Base-by-base conservation (phyloP, 1,140 invertebrate species). In the Pararge aegeria region DNA sequence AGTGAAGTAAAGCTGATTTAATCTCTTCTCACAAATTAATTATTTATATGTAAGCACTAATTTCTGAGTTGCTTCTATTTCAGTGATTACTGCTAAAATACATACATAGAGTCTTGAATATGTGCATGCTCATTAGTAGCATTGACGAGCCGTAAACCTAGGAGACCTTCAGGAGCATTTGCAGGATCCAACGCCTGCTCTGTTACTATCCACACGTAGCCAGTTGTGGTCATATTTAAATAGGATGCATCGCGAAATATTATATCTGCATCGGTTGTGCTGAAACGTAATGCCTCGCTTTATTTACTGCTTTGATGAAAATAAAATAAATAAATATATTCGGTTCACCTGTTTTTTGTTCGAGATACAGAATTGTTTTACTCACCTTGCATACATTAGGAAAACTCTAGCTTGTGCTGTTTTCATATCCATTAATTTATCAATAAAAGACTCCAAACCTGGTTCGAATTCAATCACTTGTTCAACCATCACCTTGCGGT, bases 171-270 rank as follows among this genome's bases (percentile, higher is more conserved):
- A 0, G 97, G 97, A 38, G 95, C 94, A 83, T 97, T 97, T 18
- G 93, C 90, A 15, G 97, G 96, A 64, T 94, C 92, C 62, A 99
- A 90, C 3, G 97, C 97, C 86, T 98, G 97, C 81, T 99, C 98
- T 1, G 97, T 98, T 2, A 98, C 97, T 77, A 99, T 94, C 98
- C 98, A 99, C n/a, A 97, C 97, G 87, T 97, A 97, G 19, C 96
- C 97, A 42, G 94, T 92, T 7, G 94, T 94, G 0, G 97, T 98
- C 95, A 99, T 96, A 78, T 98, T 98, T 50, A 97, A 90, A 40
- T 91, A 90, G 0, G 94, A 93, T 1, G 97, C 97, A 90, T 98
- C 96, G 55, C 94, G 90, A 89, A 98, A 98, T 80, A 99, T 97
- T 38, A 95, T 93, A 75, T 95, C 93, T 0, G 97, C 97, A 87